These are phyloP conservation scores for Leptopilina boulardi DNA, from an alignment of 1,140 invertebrate species.

Conservation along the genomic window DNA sequence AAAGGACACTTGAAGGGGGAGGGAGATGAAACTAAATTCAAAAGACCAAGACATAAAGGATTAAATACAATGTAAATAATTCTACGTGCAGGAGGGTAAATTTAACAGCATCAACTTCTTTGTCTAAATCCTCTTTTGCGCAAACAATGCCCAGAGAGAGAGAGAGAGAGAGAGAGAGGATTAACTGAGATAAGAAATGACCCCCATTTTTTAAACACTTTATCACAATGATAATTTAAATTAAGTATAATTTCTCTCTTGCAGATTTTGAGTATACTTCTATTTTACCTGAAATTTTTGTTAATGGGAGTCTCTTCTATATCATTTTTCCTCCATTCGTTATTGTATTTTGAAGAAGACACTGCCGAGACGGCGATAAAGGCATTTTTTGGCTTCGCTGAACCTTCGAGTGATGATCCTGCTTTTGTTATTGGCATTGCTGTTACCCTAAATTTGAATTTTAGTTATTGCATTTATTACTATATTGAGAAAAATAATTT, in stretches of 20 bases:
- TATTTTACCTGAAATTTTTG: slow-evolving; percentile 18
- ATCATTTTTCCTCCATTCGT: slow-evolving; percentile 69
- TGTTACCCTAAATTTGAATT: too few relatives aligned
- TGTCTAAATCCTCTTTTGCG: slow-evolving; percentile 7
- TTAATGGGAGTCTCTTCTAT: slow-evolving; percentile 55
- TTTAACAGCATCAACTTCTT: neutral
- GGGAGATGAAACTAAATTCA: slow-evolving; percentile 13
- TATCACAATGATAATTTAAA: slow-evolving; percentile 3
- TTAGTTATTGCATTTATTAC: too few relatives aligned
- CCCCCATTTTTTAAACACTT: neutral
- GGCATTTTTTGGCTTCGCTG: slow-evolving; percentile 62
- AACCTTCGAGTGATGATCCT: slow-evolving; percentile 55
- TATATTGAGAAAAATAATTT: too few relatives aligned
- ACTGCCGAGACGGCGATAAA: slow-evolving; percentile 70
- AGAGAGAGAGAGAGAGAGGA: too few relatives aligned
- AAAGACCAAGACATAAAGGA: neutral
- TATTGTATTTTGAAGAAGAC: slow-evolving; percentile 61
- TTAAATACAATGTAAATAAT: slow-evolving; percentile 23
- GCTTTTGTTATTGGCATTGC: slow-evolving; percentile 60
- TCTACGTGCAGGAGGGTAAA: neutral
- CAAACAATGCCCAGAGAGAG: slow-evolving; percentile 33
- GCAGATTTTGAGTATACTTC: neutral
- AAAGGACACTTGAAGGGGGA: slow-evolving; percentile 7
- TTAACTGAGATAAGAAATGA: slow-evolving; percentile 13
- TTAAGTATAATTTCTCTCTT: slow-evolving; percentile 17